phyloP scores from a whole-genome alignment of 2,797 vertebrate species.

The Gobio occitaniae region DNA sequence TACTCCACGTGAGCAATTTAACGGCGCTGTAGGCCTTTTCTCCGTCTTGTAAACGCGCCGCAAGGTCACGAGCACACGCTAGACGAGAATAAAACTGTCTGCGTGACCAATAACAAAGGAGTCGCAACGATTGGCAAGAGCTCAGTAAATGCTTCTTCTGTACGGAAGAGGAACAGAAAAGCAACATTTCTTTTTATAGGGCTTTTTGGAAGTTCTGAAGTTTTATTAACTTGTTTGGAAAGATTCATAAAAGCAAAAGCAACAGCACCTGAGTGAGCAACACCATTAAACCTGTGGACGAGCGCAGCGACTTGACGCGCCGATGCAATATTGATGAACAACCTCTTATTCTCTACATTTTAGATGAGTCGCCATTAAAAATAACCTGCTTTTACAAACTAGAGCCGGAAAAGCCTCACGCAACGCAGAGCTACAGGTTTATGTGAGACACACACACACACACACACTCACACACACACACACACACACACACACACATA shows the following conservation, averaged over 20 bases:
- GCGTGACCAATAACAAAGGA: background rate
- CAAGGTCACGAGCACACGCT: background rate
- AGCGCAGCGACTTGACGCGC: slow-evolving; percentile 33
- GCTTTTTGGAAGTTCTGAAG: slow-evolving; percentile 29
- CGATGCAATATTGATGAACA: slow-evolving; percentile 62
- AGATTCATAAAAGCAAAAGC: slow-evolving; percentile 47
- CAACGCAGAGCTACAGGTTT: slow-evolving; percentile 47
- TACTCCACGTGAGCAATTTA: background rate
- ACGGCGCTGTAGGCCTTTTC: slow-evolving; percentile 3
- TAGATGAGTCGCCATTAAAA: slow-evolving; percentile 67
- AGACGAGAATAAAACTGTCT: background rate
- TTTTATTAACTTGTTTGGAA: slow-evolving; percentile 42
- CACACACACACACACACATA: background rate
- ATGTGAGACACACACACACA: background rate
- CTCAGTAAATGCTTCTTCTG: background rate
- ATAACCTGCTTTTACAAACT: slow-evolving; percentile 61
- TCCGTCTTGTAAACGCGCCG: background rate
- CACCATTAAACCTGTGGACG: slow-evolving; percentile 61
- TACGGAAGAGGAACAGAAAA: background rate
- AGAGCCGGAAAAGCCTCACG: slow-evolving; percentile 44
- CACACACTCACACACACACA: background rate
- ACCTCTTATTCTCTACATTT: slow-evolving; percentile 64
- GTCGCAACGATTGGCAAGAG: background rate
- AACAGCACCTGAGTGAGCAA: slow-evolving; percentile 55
- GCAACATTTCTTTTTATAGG: slow-evolving; percentile 4